Percentiles rank a stretch among this genome's conserved stretches.
Evolutionary conservation across 2,113 vertebrate genomes (phyloP).

Genomic region (Eonycteris spelaea): DNA sequence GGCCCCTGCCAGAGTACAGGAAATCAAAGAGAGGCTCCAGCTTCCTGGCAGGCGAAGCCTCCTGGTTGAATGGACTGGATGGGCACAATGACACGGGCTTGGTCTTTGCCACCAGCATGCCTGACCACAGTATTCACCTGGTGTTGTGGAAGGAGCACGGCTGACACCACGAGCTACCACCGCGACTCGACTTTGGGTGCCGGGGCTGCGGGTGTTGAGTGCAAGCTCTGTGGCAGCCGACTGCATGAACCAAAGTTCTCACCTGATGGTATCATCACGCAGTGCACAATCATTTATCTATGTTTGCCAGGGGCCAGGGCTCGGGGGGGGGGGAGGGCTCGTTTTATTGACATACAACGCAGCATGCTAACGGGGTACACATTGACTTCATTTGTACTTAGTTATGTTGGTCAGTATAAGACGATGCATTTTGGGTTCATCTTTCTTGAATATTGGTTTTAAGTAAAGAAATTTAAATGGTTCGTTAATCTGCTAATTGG

Average conservation of each 20-base stretch:
- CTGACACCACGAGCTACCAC: conserved; percentile 74
- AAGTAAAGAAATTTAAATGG: conserved; percentile 73
- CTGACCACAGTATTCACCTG: conserved; percentile 99
- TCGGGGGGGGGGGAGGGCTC: conserved; percentile 66
- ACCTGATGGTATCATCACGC: conserved; percentile 83
- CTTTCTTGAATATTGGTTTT: conserved; percentile 77
- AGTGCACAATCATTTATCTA: conserved; percentile 86
- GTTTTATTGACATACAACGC: conserved; percentile 70
- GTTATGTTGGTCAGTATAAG: conserved; percentile 66
- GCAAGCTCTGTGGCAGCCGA: conserved; percentile 78
- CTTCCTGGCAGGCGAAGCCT: conserved; percentile 94
- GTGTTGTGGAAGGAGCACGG: conserved; percentile 98
- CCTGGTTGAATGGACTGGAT: conserved; percentile 96
- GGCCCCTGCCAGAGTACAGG: conserved; percentile 97
- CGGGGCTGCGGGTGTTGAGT: conserved; percentile 69
- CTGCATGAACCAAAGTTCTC: conserved; percentile 94
- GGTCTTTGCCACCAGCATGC: conserved; percentile 99
- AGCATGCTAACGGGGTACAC: conserved; percentile 80
- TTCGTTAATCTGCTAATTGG: conserved; percentile 74
- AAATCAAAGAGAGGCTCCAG: conserved; percentile 98
- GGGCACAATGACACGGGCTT: conserved; percentile 94
- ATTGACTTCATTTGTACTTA: conserved; percentile 74
- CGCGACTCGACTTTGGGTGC: conserved; percentile 57
- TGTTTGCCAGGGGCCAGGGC: conserved; percentile 72
- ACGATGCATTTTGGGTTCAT: conserved; percentile 62